Conservation (phyloP, 30 jellyfish, hydroid and myxozoan species). For the Nemopilema nomurai region DNA sequence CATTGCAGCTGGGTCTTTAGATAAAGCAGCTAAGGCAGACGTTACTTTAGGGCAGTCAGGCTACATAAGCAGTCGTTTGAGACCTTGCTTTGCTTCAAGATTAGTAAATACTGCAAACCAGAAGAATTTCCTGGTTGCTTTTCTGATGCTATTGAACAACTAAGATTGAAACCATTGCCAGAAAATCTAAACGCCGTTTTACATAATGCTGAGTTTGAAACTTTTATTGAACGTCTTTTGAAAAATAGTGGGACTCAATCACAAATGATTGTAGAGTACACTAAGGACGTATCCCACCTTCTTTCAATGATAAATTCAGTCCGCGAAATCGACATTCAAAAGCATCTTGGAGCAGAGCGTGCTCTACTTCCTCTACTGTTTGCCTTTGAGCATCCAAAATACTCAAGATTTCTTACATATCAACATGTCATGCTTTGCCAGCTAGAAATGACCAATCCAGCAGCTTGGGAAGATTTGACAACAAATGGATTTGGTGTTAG, state of each 20-base stretch:
- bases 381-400: conserved; percentile 47
- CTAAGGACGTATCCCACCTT: not conserved
- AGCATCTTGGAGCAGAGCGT: not conserved
- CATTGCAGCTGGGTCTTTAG: too few species aligned
- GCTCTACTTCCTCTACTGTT: conserved; percentile 28
- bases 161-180: not conserved
- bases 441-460: conserved; percentile 20
- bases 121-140: not conserved
- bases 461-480: conserved; percentile 40
- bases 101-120: not conserved
- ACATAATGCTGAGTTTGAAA: not conserved
- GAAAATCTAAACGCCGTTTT: not conserved
- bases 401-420: conserved; percentile 38
- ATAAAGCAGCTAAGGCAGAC: too few species aligned
- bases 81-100: too few species aligned
- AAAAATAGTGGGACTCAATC: not conserved
- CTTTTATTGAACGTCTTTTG: not conserved
- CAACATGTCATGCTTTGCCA: conserved; percentile 37
- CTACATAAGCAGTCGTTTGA: too few species aligned
- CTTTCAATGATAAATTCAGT: not conserved
- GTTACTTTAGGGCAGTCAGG: too few species aligned
- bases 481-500: conserved; percentile 52
- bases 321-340: not conserved
- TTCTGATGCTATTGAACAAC: not conserved
- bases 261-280: not conserved